Percentiles rank a stretch among this genome's conserved stretches.
Evolutionary conservation across 2,888 invertebrate species (phyloP).

Genomic region (Conomelus anceps): DNA sequence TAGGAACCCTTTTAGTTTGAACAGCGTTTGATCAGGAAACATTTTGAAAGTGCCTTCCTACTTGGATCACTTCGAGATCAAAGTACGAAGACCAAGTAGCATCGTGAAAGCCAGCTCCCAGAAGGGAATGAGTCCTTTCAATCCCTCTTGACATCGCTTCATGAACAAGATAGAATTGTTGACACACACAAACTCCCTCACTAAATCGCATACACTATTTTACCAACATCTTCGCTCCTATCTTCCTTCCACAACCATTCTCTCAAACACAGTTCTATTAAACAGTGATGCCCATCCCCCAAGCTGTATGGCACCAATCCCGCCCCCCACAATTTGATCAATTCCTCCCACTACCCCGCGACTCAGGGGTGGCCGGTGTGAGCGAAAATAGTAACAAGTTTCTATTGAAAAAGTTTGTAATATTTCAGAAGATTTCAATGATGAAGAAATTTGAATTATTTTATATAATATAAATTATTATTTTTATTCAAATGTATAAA

Average conservation of each 20-base stretch:
- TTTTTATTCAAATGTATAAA: too few relatives aligned
- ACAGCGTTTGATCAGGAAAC: not conserved
- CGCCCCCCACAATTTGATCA: too few relatives aligned
- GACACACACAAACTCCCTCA: not conserved
- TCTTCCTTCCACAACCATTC: not conserved
- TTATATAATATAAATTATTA: too few relatives aligned
- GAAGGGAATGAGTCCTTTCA: not conserved
- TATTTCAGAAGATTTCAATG: too few relatives aligned
- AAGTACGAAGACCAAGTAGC: not conserved
- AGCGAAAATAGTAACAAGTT: too few relatives aligned
- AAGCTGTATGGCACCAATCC: too few relatives aligned
- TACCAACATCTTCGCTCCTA: not conserved
- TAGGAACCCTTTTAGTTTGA: not conserved
- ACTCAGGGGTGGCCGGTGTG: too few relatives aligned
- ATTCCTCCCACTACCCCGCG: too few relatives aligned
- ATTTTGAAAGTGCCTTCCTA: not conserved
- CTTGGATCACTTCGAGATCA: not conserved
- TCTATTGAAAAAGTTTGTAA: too few relatives aligned
- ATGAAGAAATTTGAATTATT: too few relatives aligned
- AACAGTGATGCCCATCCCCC: too few relatives aligned
- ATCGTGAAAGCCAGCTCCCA: not conserved
- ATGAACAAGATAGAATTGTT: not conserved
- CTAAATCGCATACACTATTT: not conserved
- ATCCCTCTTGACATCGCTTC: not conserved
- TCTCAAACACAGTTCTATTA: not conserved